These are phyloP conservation scores for Philereme transversata DNA, from an alignment of 2,888 invertebrate species.

Conservation along the genomic window DNA sequence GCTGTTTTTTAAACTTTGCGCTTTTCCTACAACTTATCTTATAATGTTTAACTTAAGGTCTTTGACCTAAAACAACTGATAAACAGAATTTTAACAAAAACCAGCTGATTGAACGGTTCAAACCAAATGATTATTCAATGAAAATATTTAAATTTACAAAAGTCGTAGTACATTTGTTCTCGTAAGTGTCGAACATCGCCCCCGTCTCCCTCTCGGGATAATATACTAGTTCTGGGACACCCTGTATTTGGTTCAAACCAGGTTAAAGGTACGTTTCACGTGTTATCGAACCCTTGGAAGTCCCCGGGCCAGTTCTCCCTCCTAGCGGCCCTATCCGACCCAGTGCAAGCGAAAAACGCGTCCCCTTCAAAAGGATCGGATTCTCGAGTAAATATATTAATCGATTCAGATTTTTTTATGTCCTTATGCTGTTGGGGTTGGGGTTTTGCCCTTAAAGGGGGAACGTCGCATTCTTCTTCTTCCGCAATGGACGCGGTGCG, in stretches of 20 bases:
- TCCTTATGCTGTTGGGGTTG: slow-evolving; percentile 78
- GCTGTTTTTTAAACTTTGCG: too few relatives aligned
- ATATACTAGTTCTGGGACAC: too few relatives aligned
- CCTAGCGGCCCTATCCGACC: slow-evolving; percentile 73
- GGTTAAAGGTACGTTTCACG: slow-evolving; percentile 50
- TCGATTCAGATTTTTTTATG: slow-evolving; percentile 94
- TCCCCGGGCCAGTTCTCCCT: slow-evolving; percentile 81
- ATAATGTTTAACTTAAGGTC: too few relatives aligned
- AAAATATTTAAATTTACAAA: too few relatives aligned
- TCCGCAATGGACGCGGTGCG: slow-evolving; percentile 78
- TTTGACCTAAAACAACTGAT: too few relatives aligned
- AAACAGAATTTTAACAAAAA: too few relatives aligned
- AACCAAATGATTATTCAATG: too few relatives aligned
- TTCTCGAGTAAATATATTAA: slow-evolving; percentile 94
- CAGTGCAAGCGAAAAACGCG: slow-evolving; percentile 89
- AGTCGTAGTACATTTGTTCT: too few relatives aligned
- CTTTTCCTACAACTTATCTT: too few relatives aligned
- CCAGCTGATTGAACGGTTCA: too few relatives aligned
- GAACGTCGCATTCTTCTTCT: slow-evolving; percentile 73
- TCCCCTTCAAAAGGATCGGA: slow-evolving; percentile 95
- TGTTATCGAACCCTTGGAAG: slow-evolving; percentile 74
- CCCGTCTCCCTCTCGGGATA: too few relatives aligned
- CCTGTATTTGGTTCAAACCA: background rate
- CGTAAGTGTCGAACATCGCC: too few relatives aligned
- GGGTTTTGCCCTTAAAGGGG: slow-evolving; percentile 64